Base-by-base conservation (phyloP, 2,113 vertebrate species). In the Notarius lentiginosus region DNA sequence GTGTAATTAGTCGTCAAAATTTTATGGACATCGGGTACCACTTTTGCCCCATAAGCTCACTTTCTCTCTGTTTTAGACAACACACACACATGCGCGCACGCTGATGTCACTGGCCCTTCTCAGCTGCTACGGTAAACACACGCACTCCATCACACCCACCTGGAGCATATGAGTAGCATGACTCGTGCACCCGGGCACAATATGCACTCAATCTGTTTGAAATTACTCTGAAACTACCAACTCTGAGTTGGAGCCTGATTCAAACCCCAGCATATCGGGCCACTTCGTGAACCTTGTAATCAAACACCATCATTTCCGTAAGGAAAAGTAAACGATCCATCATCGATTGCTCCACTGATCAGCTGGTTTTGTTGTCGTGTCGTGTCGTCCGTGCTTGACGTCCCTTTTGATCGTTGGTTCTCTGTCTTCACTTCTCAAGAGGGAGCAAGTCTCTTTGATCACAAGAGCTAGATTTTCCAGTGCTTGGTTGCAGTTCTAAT, bases 1-100 rank as follows among this genome's bases (percentile, higher is more conserved):
- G 76, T 86, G 86, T 92, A 94, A 92, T 93, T 94, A 91, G 92
- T 93, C 88, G 83, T 88, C 82, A 83, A 41, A 51, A 58, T 90
- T 92, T 92, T 89, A 91, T 90, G 82, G 87, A 89, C 88, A 88
- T 88, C 75, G 75, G 86, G 55, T 83, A 68, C 83, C 79, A 58
- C 68, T 84, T 84, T 72, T 47, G 61, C 81, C 75, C 68, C 65
- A 12, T 72, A 72, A 77, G 34, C 66, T 51, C 55, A 58, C 58
- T 86, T 61, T 85, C 60, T 63, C 17, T n/a, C 73, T 56, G 27
- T 10, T 10, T 49, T 30, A 82, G 30, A 82, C 85, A 82, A 82
- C 66, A 20, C 24, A 61, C 47, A 82, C 63, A 80, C n/a, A 58
- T 58, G 60, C 63, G 22, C 27, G 51, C 53, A 79, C 79, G 12